Evolutionary conservation across 1,140 invertebrate species (phyloP), one percentile per base, ranked within the genome.

Genomic region (Cardiocondyla obscurior): DNA sequence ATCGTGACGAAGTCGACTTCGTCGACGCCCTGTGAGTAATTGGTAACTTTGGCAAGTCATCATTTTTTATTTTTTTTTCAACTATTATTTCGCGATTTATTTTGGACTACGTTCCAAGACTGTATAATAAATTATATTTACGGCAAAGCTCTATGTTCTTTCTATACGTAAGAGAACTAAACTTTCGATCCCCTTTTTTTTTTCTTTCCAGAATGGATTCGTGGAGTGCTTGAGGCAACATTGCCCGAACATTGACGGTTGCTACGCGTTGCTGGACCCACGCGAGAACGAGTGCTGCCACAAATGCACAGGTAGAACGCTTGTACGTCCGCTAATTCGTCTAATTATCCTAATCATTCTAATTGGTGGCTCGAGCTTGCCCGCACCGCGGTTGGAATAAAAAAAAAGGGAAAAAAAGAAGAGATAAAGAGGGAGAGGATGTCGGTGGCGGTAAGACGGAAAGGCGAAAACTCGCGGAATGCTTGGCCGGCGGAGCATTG

Each of bases 201-300:
- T 85, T 73, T 8, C 60, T 25, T 85, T 81, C 16, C 94, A 97
- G 96, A 96, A 96, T 91, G 96, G 97, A 14, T 96, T 96, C 90
- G 96, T 97, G 0, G 95, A 96, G 85, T 97, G 97, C 90, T 91
- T 94, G 57, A 92, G 95, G 83, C 94, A 95, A 69, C 94, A 94
- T 62, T 97, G 97, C 91, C 96, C 96, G 0, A 94, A 95, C 77
- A 95, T 95, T 67, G 95, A 96, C 84, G 96, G 96, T 64, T 97
- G 96, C 90, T 96, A 96, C 88, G 94, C 96, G 92, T 89, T 96
- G 22, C 92, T 96, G 36, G 93, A 95, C 30, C 94, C 94, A 72
- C 92, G 93, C 7, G 94, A 94, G 33, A 95, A 95, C 72, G 94
- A 95, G 33, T 97, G 96, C 88, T 97, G 96, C 90, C 94, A 95